phyloP scores from a whole-genome alignment of 53 echinoderm and acorn worm genomes.

The Astropecten irregularis region DNA sequence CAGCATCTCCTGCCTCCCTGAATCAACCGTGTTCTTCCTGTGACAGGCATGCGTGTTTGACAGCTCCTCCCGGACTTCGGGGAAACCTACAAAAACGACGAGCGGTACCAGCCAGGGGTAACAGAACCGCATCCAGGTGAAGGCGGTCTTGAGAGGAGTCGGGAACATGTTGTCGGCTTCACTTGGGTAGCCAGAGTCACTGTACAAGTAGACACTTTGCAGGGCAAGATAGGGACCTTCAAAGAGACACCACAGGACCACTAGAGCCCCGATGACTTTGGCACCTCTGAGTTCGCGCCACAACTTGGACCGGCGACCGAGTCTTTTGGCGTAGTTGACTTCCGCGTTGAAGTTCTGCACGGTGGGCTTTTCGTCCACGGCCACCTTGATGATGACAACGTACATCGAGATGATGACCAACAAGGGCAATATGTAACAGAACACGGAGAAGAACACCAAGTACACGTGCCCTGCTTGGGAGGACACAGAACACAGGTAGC shows the following conservation, averaged over 20 bases:
- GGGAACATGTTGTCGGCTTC: conserved; percentile 3
- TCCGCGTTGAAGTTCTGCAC: conserved; percentile 46
- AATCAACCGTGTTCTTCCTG: conserved; percentile 51
- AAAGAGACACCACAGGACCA: conserved; percentile 80
- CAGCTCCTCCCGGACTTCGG: conserved; percentile 66
- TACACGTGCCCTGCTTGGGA: conserved; percentile 47
- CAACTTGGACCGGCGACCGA: conserved; percentile 23
- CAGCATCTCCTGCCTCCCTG: conserved; percentile 37
- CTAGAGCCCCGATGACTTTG: conserved; percentile 68
- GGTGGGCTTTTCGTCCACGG: conserved; percentile 39
- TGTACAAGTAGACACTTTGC: conserved; percentile 67
- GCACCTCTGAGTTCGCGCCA: conserved; percentile 58
- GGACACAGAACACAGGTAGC: conserved; percentile 73
- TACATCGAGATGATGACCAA: conserved; percentile 63
- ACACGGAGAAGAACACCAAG: conserved; percentile 48
- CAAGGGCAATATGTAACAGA: conserved; percentile 75
- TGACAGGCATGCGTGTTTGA: conserved; percentile 49
- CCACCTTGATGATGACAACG: conserved; percentile 61
- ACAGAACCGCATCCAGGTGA: conserved; percentile 77
- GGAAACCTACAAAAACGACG: conserved; percentile 51
- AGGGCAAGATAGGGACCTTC: conserved; percentile 81
- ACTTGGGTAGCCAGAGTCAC: conserved; percentile 33
- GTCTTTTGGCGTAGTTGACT: conserved; percentile 45
- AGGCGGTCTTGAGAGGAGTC: conserved; percentile 52
- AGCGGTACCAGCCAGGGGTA: conserved; percentile 71